These are phyloP conservation scores for Sula dactylatra DNA, from an alignment of 2,113 vertebrate species.

Conservation along the genomic window DNA sequence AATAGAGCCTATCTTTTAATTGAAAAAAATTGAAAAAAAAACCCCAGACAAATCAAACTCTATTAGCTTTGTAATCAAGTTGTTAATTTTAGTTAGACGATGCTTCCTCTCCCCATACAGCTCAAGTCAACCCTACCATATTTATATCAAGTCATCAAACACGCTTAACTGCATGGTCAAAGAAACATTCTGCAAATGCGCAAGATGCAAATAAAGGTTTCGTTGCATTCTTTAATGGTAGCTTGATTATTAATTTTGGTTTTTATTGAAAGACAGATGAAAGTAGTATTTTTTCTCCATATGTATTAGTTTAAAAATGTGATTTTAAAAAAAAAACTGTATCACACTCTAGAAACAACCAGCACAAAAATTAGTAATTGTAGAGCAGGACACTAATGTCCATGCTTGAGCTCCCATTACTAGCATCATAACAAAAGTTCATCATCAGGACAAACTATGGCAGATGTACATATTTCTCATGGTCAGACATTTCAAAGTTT, in stretches of 20 bases:
- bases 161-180: not conserved
- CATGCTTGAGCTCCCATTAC: fast-evolving
- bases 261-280: not conserved
- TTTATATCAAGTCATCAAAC: not conserved
- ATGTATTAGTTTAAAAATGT: not conserved
- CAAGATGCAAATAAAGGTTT: not conserved
- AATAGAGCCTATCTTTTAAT: not conserved
- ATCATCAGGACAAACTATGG: not conserved
- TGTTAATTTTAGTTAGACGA: not conserved
- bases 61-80: not conserved
- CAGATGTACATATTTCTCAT: not conserved
- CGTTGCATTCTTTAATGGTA: not conserved
- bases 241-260: not conserved
- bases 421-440: not conserved
- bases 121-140: not conserved
- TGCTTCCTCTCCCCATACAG: not conserved
- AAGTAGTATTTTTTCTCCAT: not conserved
- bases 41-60: not conserved
- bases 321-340: not conserved
- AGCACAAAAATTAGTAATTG: not conserved
- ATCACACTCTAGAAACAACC: not conserved
- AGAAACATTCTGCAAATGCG: not conserved
- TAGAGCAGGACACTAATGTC: fast-evolving
- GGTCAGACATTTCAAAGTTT: not conserved
- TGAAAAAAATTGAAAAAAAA: not conserved